Evolutionary conservation across 35 echinoderm and acorn worm genomes (phyloP).

Genomic region (Nesometra sesokonis): DNA sequence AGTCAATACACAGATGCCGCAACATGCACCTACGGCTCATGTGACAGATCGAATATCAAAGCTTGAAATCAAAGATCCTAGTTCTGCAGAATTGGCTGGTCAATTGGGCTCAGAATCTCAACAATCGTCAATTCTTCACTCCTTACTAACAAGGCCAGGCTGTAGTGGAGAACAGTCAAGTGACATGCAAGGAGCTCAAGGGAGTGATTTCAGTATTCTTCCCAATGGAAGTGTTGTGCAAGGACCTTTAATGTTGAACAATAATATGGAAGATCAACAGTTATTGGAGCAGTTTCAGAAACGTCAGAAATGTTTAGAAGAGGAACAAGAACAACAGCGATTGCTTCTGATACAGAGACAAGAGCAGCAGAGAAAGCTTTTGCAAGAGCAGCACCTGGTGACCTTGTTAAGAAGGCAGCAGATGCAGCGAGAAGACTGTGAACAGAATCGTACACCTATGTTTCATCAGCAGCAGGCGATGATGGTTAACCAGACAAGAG

Average conservation of each 20-base stretch:
- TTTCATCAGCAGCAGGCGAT: conserved; percentile 19
- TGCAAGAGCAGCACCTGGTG: conserved; percentile 34
- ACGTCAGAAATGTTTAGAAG: conserved; percentile 32
- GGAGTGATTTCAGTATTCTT: conserved; percentile 11
- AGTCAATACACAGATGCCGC: conserved; percentile 4
- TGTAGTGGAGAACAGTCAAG: conserved; percentile 13
- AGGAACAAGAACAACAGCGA: conserved; percentile 67
- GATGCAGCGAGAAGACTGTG: conserved; percentile 38
- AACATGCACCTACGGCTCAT: not conserved
- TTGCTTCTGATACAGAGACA: conserved; percentile 54
- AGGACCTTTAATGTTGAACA: conserved; percentile 29
- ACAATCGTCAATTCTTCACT: conserved; percentile 46
- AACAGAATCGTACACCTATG: conserved; percentile 26
- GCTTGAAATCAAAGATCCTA: conserved; percentile 70
- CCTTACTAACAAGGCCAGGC: conserved; percentile 50
- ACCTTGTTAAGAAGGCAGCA: conserved; percentile 37
- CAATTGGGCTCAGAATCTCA: not conserved
- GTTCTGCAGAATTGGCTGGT: not conserved
- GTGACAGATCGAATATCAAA: conserved; percentile 91
- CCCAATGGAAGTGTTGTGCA: conserved; percentile 16
- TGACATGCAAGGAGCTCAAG: not conserved
- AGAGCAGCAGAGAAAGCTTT: conserved; percentile 29
- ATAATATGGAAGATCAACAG: conserved; percentile 27
- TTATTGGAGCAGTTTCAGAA: conserved; percentile 5
- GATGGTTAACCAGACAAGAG: not conserved